phyloP scores from a whole-genome alignment of 1,140 invertebrate genomes.

The Xylocopa sonorina region DNA sequence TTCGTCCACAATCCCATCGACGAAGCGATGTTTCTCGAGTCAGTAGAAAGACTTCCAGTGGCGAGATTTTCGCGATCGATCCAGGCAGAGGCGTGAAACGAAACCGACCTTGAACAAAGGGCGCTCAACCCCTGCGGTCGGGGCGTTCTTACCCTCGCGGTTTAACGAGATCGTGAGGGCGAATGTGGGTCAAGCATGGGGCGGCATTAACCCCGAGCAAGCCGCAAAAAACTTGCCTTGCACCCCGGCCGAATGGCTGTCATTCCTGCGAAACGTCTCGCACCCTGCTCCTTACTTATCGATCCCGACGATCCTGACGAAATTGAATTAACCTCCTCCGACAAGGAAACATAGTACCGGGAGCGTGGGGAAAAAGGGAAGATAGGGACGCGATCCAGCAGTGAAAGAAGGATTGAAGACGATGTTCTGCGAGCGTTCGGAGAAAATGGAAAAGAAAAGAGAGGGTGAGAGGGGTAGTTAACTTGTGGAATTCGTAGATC shows the following conservation, averaged over 20 bases:
- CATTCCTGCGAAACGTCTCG: slow-evolving; percentile 11
- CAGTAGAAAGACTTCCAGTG: neutral
- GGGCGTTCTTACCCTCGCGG: neutral
- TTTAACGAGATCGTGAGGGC: slow-evolving; percentile 4
- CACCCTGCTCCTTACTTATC: slow-evolving; percentile 51
- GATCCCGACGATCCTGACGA: slow-evolving; percentile 36
- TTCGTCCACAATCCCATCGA: neutral
- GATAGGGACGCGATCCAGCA: no score
- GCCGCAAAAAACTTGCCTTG: neutral
- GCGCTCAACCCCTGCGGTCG: neutral
- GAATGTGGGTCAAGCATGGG: slow-evolving; percentile 34
- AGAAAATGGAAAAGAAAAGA: neutral
- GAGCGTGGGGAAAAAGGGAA: neutral
- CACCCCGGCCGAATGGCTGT: neutral
- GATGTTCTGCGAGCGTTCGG: neutral
- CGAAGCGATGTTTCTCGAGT: neutral
- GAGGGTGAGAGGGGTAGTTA: slow-evolving; percentile 10
- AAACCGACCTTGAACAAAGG: slow-evolving; percentile 18
- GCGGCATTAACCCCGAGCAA: slow-evolving; percentile 24
- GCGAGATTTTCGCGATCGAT: neutral
- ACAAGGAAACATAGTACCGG: neutral
- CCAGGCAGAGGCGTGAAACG: neutral
- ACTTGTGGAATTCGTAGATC: slow-evolving; percentile 38
- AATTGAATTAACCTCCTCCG: slow-evolving; percentile 54
- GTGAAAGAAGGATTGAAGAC: neutral